Conservation (phyloP, 2,113 vertebrate genomes). For the Amia ocellicauda region DNA sequence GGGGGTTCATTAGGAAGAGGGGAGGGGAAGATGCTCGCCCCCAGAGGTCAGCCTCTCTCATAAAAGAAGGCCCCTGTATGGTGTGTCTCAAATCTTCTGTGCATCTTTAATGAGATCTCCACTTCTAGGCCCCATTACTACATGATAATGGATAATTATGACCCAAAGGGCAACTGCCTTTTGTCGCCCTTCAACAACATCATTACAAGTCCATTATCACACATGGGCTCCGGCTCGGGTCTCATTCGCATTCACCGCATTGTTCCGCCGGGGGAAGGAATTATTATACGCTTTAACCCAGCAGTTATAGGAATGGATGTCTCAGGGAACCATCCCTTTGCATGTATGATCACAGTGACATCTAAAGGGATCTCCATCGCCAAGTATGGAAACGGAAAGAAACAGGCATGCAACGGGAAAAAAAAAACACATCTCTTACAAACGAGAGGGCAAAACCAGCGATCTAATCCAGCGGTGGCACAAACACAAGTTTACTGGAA, state of each 20-base stretch:
- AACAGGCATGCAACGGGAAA: no score
- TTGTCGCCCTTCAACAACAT: conserved; percentile 55
- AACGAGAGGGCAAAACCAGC: no score
- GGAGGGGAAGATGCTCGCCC: neutral
- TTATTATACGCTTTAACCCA: neutral
- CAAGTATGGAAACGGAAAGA: neutral
- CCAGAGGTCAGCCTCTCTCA: conserved; percentile 34
- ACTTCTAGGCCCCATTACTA: conserved; percentile 59
- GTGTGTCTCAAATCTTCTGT: conserved; percentile 37
- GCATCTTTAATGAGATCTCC: conserved; percentile 62
- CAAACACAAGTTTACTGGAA: no score
- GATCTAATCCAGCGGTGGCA: no score
- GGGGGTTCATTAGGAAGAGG: neutral
- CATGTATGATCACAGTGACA: no score
- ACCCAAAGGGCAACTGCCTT: conserved; percentile 54
- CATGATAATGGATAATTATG: conserved; percentile 59
- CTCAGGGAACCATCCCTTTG: neutral
- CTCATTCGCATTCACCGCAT: conserved; percentile 57
- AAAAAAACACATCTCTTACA: no score
- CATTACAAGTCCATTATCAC: conserved; percentile 65
- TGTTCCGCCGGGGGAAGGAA: neutral
- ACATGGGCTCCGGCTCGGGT: conserved; percentile 18
- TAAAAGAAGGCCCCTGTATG: conserved; percentile 29
- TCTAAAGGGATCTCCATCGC: no score
- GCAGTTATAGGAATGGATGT: neutral